A percentile compares a stretch with the other conserved stretches of the same genome.
phyloP scores from a whole-genome alignment of 2,797 vertebrate species.

The Pachyuromys duprasi region DNA sequence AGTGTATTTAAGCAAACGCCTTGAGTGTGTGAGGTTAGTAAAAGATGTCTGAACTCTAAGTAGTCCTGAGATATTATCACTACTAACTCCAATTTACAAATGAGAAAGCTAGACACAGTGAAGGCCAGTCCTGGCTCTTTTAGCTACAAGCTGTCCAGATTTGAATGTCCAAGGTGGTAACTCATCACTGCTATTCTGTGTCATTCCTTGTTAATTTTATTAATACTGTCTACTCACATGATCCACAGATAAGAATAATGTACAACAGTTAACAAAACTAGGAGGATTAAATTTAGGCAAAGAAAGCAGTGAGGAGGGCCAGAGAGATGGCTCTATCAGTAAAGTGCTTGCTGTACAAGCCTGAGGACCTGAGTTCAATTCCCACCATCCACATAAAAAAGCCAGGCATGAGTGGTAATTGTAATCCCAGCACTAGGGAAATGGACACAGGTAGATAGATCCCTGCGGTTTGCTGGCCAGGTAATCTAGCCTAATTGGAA shows the following conservation, averaged over 20 bases:
- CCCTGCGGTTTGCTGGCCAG: background rate
- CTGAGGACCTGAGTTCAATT: background rate
- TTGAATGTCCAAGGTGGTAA: background rate
- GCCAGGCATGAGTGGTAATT: background rate
- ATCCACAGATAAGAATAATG: background rate
- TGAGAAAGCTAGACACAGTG: background rate
- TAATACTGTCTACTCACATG: background rate
- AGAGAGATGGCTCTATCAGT: background rate
- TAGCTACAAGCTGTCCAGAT: background rate
- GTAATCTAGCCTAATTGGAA: background rate
- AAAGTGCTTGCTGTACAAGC: background rate
- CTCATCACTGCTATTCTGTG: background rate
- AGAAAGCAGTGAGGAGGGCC: background rate
- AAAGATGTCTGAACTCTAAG: background rate
- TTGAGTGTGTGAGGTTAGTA: background rate
- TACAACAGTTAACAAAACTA: background rate
- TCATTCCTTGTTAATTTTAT: background rate
- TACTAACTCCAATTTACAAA: background rate
- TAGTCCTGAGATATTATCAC: background rate
- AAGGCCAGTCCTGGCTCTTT: background rate
- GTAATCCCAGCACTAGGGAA: background rate
- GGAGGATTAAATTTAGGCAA: constrained; percentile 16
- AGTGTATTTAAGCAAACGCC: background rate
- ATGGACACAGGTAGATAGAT: background rate
- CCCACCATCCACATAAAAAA: background rate